Evolutionary conservation across 2,113 vertebrate genomes (phyloP).

Genomic region (Murina feae): DNA sequence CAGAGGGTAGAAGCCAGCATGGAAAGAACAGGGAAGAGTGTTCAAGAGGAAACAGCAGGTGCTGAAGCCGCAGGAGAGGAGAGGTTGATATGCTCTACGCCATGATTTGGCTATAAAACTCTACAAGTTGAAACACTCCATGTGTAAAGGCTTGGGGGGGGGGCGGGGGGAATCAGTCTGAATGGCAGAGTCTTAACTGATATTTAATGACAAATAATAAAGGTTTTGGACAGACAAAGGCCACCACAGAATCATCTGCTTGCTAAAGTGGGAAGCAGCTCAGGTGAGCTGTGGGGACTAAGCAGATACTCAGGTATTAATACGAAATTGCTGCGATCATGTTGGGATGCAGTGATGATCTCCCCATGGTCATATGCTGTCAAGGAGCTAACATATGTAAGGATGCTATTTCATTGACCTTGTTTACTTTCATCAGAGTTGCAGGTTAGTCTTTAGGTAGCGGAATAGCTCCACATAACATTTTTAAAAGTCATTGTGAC

Average conservation of each 20-base stretch:
- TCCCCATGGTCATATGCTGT: neutral
- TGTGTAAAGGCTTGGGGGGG: neutral
- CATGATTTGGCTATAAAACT: neutral
- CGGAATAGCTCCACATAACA: neutral
- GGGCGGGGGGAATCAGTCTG: neutral
- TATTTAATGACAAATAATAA: neutral
- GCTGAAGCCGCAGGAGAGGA: neutral
- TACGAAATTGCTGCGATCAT: neutral
- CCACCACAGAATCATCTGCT: neutral
- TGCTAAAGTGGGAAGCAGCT: neutral
- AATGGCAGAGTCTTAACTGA: rapidly evolving
- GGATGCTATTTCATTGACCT: neutral
- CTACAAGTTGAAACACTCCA: neutral
- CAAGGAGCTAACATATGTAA: neutral
- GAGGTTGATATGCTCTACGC: rapidly evolving
- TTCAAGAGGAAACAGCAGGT: neutral
- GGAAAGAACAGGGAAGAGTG: neutral
- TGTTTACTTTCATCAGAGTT: neutral
- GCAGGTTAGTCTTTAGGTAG: neutral
- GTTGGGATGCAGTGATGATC: neutral
- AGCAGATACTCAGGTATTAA: neutral
- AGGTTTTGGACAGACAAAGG: neutral
- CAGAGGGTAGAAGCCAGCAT: neutral
- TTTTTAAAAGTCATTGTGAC: neutral
- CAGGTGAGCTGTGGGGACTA: neutral